A percentile compares a stretch with the other conserved stretches of the same genome.
phyloP scores from a whole-genome alignment of 2,888 invertebrate genomes.

The Drosophila paramelanica region DNA sequence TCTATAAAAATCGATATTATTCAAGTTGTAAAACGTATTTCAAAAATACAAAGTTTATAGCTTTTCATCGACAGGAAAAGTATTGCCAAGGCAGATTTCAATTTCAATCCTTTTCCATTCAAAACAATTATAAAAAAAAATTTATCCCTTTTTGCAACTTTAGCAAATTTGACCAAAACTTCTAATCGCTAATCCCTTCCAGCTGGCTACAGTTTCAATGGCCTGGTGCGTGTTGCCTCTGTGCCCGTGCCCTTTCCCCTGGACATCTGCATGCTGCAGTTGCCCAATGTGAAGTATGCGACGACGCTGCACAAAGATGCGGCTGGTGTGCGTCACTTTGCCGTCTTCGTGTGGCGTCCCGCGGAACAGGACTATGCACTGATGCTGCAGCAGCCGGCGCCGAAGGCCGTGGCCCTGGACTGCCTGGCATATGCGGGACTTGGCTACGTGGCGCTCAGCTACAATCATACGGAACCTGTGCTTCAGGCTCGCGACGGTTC shows the following conservation, averaged over 20 bases:
- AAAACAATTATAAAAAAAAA: too few relatives aligned
- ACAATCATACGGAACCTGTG: conserved; percentile 75
- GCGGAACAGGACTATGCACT: conserved; percentile 63
- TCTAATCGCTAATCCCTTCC: conserved; percentile 34
- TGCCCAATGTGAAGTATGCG: conserved; percentile 84
- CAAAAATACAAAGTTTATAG: too few relatives aligned
- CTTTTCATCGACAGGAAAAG: too few relatives aligned
- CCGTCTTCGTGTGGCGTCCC: conserved; percentile 73
- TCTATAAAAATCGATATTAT: too few relatives aligned
- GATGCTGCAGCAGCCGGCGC: conserved; percentile 68
- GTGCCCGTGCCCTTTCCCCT: conserved; percentile 84
- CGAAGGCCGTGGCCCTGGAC: conserved; percentile 80
- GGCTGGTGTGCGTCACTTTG: conserved; percentile 73
- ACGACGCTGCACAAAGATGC: conserved; percentile 80
- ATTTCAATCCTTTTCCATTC: too few relatives aligned
- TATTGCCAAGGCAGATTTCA: too few relatives aligned
- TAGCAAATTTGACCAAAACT: too few relatives aligned
- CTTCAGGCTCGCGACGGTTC: conserved; percentile 78
- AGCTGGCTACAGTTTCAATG: conserved; percentile 85
- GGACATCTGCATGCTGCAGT: conserved; percentile 85
- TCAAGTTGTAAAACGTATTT: too few relatives aligned
- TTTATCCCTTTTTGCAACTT: too few relatives aligned
- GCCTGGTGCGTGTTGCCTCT: conserved; percentile 83
- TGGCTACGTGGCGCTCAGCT: conserved; percentile 82
- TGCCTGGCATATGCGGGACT: conserved; percentile 76